Evolutionary conservation across 2,797 vertebrate genomes (phyloP).

Genomic region (Sandelia bainsii): DNA sequence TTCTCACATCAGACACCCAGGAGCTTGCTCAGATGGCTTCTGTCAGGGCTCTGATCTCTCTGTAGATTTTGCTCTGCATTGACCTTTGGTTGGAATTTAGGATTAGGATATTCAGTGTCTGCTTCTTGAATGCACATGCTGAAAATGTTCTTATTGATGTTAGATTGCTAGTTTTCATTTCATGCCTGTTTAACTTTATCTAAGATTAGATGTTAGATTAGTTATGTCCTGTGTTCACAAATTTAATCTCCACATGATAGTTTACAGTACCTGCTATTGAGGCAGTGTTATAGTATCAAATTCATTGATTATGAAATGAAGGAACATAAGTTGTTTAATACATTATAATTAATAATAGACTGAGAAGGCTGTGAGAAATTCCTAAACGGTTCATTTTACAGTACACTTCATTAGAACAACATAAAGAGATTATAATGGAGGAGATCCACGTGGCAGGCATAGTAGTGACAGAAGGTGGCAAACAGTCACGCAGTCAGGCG

Average conservation of each 20-base stretch:
- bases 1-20: slow-evolving; percentile 62
- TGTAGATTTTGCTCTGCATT: slow-evolving; percentile 35
- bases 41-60: slow-evolving; percentile 33
- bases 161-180: slow-evolving; percentile 7
- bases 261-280: neutral
- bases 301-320: neutral
- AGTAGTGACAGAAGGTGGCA: slow-evolving; percentile 6
- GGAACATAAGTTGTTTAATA: neutral
- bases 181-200: slow-evolving; percentile 2
- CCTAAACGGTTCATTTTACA: slow-evolving; percentile 33
- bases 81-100: slow-evolving; percentile 41
- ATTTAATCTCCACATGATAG: neutral
- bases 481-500: slow-evolving; percentile 36
- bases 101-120: slow-evolving; percentile 31
- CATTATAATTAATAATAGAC: slow-evolving; percentile 6
- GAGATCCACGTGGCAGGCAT: slow-evolving; percentile 47
- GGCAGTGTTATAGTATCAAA: neutral
- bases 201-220: slow-evolving; percentile 3
- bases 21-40: slow-evolving; percentile 46
- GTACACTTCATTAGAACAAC: slow-evolving; percentile 54
- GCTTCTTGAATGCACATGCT: slow-evolving; percentile 28
- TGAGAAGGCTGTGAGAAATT: slow-evolving; percentile 32
- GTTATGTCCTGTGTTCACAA: neutral
- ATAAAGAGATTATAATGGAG: slow-evolving; percentile 61
- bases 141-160: slow-evolving; percentile 19